Evolutionary conservation across 2,797 vertebrate species (phyloP).

Genomic region (Zonotrichia albicollis): DNA sequence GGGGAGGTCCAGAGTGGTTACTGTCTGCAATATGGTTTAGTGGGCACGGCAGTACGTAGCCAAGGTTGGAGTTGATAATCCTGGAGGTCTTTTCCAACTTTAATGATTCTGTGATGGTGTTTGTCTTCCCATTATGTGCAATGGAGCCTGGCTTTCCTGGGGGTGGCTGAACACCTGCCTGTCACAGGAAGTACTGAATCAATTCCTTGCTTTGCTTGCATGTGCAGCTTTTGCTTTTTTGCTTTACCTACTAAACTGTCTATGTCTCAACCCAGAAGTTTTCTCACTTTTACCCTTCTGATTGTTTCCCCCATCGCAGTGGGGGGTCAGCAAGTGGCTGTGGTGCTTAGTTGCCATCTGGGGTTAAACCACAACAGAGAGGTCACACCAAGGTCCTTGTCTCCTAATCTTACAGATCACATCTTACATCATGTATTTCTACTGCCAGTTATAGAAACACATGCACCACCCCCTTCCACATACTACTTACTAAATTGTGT

Average conservation of each 20-base stretch:
- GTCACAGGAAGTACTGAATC: fast-evolving
- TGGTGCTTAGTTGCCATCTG: not conserved
- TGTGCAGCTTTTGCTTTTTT: not conserved
- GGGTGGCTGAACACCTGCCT: not conserved
- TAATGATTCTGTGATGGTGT: not conserved
- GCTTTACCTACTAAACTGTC: not conserved
- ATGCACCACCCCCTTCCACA: fast-evolving
- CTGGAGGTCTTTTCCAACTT: not conserved
- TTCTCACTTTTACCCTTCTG: not conserved
- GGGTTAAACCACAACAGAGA: not conserved
- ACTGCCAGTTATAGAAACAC: not conserved
- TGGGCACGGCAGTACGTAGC: not conserved
- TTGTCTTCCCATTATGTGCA: fast-evolving
- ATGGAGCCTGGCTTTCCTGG: not conserved
- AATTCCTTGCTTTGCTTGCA: not conserved
- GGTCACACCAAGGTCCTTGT: not conserved
- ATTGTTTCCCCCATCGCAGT: not conserved
- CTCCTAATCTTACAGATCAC: not conserved
- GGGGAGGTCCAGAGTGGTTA: not conserved
- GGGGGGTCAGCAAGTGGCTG: fast-evolving
- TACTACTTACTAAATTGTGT: not conserved
- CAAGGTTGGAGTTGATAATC: not conserved
- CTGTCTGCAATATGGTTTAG: not conserved
- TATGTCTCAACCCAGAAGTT: not conserved
- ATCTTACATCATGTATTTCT: fast-evolving